Evolutionary conservation across 2,888 invertebrate genomes (phyloP).

Genomic region (Epistrophe eligans): DNA sequence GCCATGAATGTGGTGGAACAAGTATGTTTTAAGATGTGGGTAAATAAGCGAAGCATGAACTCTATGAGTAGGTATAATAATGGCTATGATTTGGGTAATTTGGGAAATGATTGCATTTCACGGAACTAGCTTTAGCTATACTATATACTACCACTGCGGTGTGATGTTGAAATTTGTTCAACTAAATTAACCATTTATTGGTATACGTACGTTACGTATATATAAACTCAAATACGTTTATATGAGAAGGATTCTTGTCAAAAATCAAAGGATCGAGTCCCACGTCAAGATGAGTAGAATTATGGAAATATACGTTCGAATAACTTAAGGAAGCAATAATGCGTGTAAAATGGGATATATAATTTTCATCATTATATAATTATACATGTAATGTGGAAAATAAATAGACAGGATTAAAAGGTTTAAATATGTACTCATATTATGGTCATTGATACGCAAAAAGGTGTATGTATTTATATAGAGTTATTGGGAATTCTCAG

Average conservation of each 20-base stretch:
- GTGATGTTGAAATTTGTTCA: slow-evolving; percentile 12
- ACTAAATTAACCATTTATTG: slow-evolving; percentile 29
- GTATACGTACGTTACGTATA: not conserved
- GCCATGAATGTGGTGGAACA: not conserved
- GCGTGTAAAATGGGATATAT: not conserved
- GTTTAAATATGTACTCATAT: too few species aligned
- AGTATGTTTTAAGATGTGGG: not conserved
- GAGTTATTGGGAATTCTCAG: too few species aligned
- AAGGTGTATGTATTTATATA: too few species aligned
- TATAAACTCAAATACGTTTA: not conserved
- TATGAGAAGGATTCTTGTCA: not conserved
- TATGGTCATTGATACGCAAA: too few species aligned
- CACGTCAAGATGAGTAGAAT: not conserved
- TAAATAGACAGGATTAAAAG: too few species aligned
- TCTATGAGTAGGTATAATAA: not conserved
- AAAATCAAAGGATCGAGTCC: not conserved
- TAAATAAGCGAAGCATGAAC: slow-evolving; percentile 10
- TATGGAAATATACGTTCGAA: not conserved
- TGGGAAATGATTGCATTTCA: slow-evolving; percentile 17
- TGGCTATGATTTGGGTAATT: slow-evolving; percentile 23
- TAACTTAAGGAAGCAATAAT: not conserved
- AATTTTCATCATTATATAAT: not conserved
- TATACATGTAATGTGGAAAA: too few species aligned
- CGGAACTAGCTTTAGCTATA: not conserved
- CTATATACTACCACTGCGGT: not conserved